Evolutionary conservation across 1,140 invertebrate species (phyloP), one percentile per base, ranked within the genome.

Genomic region (Drosophila murphyi): DNA sequence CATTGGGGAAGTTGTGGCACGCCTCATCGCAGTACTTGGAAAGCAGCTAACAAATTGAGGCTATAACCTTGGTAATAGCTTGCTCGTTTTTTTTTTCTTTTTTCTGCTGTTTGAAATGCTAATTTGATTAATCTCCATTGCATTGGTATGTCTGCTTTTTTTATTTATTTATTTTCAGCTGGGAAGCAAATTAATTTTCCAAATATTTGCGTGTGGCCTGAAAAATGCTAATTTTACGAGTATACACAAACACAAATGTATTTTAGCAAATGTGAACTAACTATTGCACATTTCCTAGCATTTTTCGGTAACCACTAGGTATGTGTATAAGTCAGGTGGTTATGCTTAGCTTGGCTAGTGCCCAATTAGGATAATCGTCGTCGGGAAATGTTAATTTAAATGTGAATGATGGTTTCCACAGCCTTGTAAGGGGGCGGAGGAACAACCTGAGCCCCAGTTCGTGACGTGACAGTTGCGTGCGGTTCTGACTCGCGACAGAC

Each of bases 361-460:
- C 76, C 63, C 78, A 91, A 89, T 91, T 90, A 88, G 81, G 80
- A 91, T 91, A 91, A 91, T 91, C 90, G 82, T 59, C 65, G 74
- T 57, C 72, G 89, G 90, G 90, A 91, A 91, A 91, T 91, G 90
- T 91, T 91, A 90, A 91, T 91, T 91, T 91, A 91, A 91, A 90
- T 88, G 76, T 88, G 86, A 91, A 81, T 82, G 86, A 91, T 91
- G 77, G 68, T 47, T 81, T 56, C 63, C 59, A 41, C 57, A 37
- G 61, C 47, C 64, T 61, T 34, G 39, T 64, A 8, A 3, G 6
- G 32, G 41, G 2, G 5, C 34, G 6, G 29, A 37, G 61, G 63
- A 45, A 41, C 45, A 45, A 39, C 35, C 50, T 67, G 20, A 20
- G 20, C 20, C 20, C 1, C 20, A 39, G 37, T 89, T 72, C 85